These are phyloP conservation scores for Perccottus glenii DNA, from an alignment of 2,113 vertebrate genomes.

Conservation along the genomic window DNA sequence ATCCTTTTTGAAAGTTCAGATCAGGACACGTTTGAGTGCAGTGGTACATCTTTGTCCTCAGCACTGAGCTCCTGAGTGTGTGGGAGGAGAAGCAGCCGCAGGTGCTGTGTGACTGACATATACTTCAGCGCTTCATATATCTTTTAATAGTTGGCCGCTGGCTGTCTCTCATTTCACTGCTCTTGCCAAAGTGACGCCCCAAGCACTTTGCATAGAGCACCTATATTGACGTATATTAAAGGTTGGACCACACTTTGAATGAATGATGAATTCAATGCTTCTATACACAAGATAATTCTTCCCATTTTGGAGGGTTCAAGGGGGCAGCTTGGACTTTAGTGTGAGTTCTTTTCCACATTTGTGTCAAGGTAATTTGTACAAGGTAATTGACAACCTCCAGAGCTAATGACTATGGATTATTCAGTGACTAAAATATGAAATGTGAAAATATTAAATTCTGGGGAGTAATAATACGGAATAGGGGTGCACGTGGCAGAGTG, in stretches of 20 bases:
- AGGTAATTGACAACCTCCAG: constrained; percentile 37
- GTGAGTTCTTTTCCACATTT: no score
- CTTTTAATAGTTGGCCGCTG: background rate
- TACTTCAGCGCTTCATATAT: background rate
- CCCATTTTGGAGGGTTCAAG: no score
- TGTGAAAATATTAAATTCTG: constrained; percentile 17
- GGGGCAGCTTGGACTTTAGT: no score
- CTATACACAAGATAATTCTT: no score
- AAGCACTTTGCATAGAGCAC: background rate
- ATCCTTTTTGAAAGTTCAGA: no score
- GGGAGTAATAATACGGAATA: no score
- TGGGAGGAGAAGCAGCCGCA: background rate
- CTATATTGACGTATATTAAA: background rate
- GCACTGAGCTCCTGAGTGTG: constrained; percentile 10
- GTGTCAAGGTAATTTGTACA: no score
- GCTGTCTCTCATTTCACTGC: background rate
- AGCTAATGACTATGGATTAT: constrained; percentile 22
- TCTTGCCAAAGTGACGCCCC: background rate
- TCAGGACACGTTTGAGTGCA: no score
- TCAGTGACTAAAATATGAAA: constrained; percentile 24
- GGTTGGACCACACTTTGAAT: no score
- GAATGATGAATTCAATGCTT: no score
- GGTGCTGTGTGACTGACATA: background rate
- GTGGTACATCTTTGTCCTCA: no score
- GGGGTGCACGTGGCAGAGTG: no score